These are phyloP conservation scores for Camponotus fellah DNA, from an alignment of 2,888 invertebrate species.

Conservation along the genomic window DNA sequence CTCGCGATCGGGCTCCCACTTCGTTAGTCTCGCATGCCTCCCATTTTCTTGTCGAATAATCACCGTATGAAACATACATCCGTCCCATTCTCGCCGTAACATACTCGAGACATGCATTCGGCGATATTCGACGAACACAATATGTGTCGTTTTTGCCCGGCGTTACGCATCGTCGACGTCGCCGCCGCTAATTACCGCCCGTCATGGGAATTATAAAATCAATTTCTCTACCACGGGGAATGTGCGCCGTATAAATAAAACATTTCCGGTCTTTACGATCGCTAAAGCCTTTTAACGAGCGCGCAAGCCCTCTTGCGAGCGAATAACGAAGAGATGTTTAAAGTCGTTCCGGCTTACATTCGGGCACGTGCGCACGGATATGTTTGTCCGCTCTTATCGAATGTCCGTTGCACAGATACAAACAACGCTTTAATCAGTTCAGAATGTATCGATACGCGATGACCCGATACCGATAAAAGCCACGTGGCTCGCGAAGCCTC, in stretches of 20 bases:
- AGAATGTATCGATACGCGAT: slow-evolving; percentile 53
- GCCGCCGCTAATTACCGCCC: slow-evolving; percentile 49
- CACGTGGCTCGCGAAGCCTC: slow-evolving; percentile 1
- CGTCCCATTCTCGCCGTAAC: slow-evolving; percentile 13
- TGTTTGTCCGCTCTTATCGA: slow-evolving; percentile 67
- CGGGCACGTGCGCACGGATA: slow-evolving; percentile 43
- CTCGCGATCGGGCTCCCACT: slow-evolving; percentile 20
- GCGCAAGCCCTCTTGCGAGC: slow-evolving; percentile 22
- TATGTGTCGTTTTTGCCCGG: slow-evolving; percentile 52
- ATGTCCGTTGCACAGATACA: slow-evolving; percentile 27
- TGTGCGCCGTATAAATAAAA: slow-evolving; percentile 48
- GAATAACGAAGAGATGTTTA: slow-evolving; percentile 19
- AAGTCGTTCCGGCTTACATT: slow-evolving; percentile 27
- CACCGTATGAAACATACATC: slow-evolving; percentile 2
- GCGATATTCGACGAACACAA: slow-evolving; percentile 58
- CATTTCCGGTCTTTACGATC: slow-evolving; percentile 49
- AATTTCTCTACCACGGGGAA: slow-evolving; percentile 40
- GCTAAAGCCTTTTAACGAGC: slow-evolving; percentile 43
- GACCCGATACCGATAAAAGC: slow-evolving; percentile 37
- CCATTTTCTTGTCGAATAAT: slow-evolving; percentile 50
- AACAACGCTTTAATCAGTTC: slow-evolving; percentile 62
- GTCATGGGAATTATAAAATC: slow-evolving; percentile 51
- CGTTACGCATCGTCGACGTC: slow-evolving; percentile 39
- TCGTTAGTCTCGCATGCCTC: slow-evolving; percentile 47
- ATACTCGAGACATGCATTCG: slow-evolving; percentile 60